phyloP scores from a whole-genome alignment of 2,888 invertebrate genomes.

The Dryocosmus kuriphilus region DNA sequence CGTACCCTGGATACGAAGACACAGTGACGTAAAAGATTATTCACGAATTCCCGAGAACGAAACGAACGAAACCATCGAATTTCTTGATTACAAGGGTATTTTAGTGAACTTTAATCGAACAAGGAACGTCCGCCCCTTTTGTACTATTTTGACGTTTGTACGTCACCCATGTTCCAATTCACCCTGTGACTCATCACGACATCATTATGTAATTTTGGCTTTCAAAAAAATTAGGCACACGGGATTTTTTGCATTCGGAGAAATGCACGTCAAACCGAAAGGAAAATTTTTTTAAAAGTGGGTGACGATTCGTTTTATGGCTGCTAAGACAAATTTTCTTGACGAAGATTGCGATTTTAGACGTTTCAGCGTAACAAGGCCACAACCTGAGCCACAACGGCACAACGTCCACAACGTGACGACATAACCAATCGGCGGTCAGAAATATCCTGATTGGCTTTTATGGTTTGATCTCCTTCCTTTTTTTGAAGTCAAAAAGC shows the following conservation, averaged over 20 bases:
- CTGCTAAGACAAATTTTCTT: conserved; percentile 4
- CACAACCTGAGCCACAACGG: too few relatives aligned
- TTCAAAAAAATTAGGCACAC: conserved; percentile 22
- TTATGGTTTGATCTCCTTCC: not conserved
- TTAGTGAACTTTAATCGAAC: conserved; percentile 26
- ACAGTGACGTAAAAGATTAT: conserved; percentile 4
- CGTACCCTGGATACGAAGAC: not conserved
- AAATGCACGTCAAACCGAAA: not conserved
- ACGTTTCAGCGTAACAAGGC: not conserved
- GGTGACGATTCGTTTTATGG: not conserved
- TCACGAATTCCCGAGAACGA: not conserved
- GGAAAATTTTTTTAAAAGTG: not conserved
- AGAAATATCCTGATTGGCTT: conserved; percentile 21
- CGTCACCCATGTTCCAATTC: conserved; percentile 42
- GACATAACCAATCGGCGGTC: conserved; percentile 8
- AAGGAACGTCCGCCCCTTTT: conserved; percentile 20
- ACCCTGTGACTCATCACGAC: conserved; percentile 53
- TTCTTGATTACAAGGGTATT: not conserved
- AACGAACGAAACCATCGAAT: conserved; percentile 12
- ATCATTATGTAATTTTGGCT: conserved; percentile 54
- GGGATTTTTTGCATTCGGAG: not conserved
- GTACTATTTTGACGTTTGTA: conserved; percentile 53
- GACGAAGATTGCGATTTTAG: not conserved
- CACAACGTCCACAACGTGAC: not conserved
- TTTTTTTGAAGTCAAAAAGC: not conserved